phyloP scores from a whole-genome alignment of 2,888 invertebrate species.

The Ptychoptera albimana region DNA sequence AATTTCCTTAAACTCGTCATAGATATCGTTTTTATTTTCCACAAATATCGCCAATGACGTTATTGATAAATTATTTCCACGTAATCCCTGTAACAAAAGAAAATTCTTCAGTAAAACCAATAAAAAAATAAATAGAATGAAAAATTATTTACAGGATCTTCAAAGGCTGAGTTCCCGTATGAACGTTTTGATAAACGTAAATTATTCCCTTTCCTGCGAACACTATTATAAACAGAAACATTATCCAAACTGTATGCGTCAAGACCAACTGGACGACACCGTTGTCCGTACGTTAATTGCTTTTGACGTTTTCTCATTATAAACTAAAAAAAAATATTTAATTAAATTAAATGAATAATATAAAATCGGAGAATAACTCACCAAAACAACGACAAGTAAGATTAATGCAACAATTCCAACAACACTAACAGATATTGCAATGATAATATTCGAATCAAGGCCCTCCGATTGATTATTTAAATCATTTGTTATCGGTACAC shows the following conservation, averaged over 20 bases:
- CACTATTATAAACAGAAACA: slow-evolving; percentile 64
- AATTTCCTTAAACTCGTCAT: slow-evolving; percentile 67
- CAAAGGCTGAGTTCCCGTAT: slow-evolving; percentile 81
- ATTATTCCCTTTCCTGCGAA: slow-evolving; percentile 58
- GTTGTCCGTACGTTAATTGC: slow-evolving; percentile 65
- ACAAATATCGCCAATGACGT: slow-evolving; percentile 60
- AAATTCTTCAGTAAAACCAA: slow-evolving; percentile 5
- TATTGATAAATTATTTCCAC: slow-evolving; percentile 47
- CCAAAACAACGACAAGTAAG: slow-evolving; percentile 55
- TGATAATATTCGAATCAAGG: slow-evolving; percentile 43
- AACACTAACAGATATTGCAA: slow-evolving; percentile 66
- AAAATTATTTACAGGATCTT: slow-evolving; percentile 41
- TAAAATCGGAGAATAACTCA: slow-evolving; percentile 23
- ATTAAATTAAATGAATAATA: slow-evolving; percentile 35
- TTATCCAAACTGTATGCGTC: slow-evolving; percentile 85
- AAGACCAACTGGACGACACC: slow-evolving; percentile 74
- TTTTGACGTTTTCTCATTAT: slow-evolving; percentile 69
- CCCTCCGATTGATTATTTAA: slow-evolving; percentile 24
- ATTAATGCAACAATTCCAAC: slow-evolving; percentile 64
- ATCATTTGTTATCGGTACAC: slow-evolving; percentile 17
- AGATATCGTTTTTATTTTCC: slow-evolving; percentile 50
- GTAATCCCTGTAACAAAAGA: slow-evolving; percentile 31
- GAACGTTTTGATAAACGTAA: slow-evolving; percentile 67
- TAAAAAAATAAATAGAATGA: slow-evolving; percentile 5
- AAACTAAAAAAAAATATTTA: slow-evolving; percentile 35